phyloP scores from a whole-genome alignment of 2,797 vertebrate species.

The Pseudochirops corinnae region DNA sequence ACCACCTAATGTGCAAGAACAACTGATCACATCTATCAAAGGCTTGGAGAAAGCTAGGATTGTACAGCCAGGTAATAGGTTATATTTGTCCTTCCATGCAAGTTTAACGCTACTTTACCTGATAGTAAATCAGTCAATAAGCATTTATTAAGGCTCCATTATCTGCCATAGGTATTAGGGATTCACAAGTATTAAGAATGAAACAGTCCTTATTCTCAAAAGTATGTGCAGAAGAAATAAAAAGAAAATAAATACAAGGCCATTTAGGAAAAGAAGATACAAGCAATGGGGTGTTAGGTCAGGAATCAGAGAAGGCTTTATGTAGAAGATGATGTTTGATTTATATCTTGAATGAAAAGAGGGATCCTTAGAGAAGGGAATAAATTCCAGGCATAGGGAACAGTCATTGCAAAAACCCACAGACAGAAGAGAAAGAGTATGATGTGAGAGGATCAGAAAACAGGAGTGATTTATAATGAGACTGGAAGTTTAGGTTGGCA shows the following conservation, averaged over 20 bases:
- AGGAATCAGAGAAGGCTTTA: neutral
- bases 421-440: neutral
- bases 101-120: neutral
- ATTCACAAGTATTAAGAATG: neutral
- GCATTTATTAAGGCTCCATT: neutral
- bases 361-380: neutral
- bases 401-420: neutral
- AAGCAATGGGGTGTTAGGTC: neutral
- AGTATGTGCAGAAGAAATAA: neutral
- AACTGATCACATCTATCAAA: conserved; percentile 91
- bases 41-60: conserved; percentile 91
- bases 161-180: neutral
- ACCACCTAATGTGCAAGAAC: conserved; percentile 92
- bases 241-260: neutral
- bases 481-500: neutral
- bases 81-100: neutral
- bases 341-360: neutral
- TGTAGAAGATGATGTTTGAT: neutral
- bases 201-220: neutral
- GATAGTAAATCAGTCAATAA: neutral
- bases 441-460: neutral
- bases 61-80: conserved; percentile 90
- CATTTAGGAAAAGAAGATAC: neutral
- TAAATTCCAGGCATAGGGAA: neutral
- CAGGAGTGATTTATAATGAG: neutral